Base-by-base conservation (phyloP, 2,888 invertebrate genomes). In the Drosophila neotestacea region DNA sequence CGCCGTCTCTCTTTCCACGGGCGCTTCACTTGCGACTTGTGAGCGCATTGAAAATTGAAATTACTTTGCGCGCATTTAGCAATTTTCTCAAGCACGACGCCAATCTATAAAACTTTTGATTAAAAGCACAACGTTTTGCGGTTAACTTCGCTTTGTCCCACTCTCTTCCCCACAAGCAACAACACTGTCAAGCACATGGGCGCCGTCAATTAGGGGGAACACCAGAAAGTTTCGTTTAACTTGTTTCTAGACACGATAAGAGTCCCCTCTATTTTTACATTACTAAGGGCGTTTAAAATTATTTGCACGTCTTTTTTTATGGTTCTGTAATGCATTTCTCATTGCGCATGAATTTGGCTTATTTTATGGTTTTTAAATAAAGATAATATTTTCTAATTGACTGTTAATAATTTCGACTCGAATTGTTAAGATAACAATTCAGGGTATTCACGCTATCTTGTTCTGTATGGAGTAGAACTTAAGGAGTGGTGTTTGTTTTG, bases 101-200 rank as follows among this genome's bases (percentile, higher is more conserved):
- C 77, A 88, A 84, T 83, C 87, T 70, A 88, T 88, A 86, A 77
- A 73, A 83, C 74, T 86, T 88, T 88, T 83, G 73, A 80, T 83
- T 81, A 87, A 83, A 87, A 87, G 76, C 81, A 71, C 84, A 81
- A 41, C 52, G 41, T 55, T 70, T 73, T 77, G 81, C 70, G 86
- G 73, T 77, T 85, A 74, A 67, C 67, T 68, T 66, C 65, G 58
- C 61, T 51, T 13, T 34, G 48, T 62, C n/a, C 42, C 11, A 34
- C 36, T 27, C 52, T 32, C 16, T 34, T 13, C 7, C 32, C 4
- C 7, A 48, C 22, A 11, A 11, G 4, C 28, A 13, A 7, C 16
- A 48, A 34, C 50, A 10, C 50, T 60, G 16, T 47, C 11, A 39
- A 36, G 36, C 32, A 22, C 52, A 73, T n/a, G 30, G 55, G 60